A percentile compares a stretch with the other conserved stretches of the same genome.
Conservation (phyloP, 2,113 vertebrate genomes). For the Proteles cristata region DNA sequence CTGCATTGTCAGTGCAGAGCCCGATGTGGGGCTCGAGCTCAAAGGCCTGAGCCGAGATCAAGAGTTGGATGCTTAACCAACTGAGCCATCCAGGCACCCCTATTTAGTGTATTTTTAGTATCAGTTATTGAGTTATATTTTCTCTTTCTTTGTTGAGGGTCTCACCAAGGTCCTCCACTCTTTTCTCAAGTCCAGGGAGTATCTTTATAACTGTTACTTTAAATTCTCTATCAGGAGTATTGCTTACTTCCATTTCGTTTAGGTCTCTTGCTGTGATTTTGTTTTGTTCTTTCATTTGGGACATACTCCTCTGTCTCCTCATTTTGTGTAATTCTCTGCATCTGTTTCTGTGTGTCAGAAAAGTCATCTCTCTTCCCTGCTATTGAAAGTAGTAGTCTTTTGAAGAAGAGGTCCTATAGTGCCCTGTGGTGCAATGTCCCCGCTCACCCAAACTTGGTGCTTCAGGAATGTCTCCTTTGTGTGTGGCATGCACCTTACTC, state of each 20-base stretch:
- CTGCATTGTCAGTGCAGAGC: no score
- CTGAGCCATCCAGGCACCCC: no score
- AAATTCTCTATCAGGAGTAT: not conserved
- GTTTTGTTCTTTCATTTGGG: not conserved
- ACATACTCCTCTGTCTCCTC: not conserved
- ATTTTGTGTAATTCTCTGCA: not conserved
- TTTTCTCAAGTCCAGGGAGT: not conserved
- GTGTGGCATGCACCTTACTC: not conserved
- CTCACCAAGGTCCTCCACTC: not conserved
- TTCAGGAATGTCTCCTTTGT: not conserved
- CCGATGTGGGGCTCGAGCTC: no score
- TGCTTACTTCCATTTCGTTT: not conserved
- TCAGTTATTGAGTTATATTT: not conserved
- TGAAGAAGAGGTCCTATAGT: not conserved
- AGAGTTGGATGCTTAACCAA: no score
- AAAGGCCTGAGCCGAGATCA: no score
- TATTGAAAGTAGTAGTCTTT: not conserved
- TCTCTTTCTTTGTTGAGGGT: not conserved
- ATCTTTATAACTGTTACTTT: not conserved
- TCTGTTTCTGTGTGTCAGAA: not conserved
- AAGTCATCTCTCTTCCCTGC: not conserved
- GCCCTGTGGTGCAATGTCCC: not conserved
- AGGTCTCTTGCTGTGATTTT: not conserved
- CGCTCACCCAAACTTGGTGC: not conserved
- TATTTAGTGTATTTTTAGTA: not conserved